Conservation (phyloP, 1,140 invertebrate genomes). For the Lucilia sericata region DNA sequence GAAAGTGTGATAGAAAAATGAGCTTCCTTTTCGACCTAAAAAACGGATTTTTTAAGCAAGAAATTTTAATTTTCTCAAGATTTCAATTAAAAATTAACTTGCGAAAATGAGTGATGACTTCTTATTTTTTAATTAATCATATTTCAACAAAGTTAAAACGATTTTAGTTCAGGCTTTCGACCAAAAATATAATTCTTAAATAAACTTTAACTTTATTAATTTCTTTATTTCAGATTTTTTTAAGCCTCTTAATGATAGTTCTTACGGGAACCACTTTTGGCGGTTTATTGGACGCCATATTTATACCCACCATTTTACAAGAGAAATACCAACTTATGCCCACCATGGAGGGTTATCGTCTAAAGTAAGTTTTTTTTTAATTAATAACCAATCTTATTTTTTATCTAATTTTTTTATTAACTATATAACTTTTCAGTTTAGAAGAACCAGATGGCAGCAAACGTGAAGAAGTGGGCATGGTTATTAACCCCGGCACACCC, state of each 20-base stretch:
- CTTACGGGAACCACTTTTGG: conserved; percentile 55
- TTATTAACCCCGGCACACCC: conserved; percentile 62
- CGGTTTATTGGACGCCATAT: conserved; percentile 54
- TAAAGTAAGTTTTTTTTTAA: conserved; percentile 51
- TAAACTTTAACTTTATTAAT: too few species aligned
- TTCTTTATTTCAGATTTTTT: conserved; percentile 51
- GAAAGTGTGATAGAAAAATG: too few species aligned
- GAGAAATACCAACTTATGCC: conserved; percentile 52
- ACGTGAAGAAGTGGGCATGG: conserved; percentile 62
- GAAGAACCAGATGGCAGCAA: conserved; percentile 63
- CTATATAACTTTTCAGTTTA: conserved; percentile 46
- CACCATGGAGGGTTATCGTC: conserved; percentile 60
- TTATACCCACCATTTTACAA: conserved; percentile 49
- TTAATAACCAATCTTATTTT: neutral
- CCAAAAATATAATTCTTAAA: too few species aligned
- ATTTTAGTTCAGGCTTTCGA: too few species aligned
- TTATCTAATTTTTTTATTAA: neutral
- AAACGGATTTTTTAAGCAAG: too few species aligned
- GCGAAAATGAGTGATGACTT: too few species aligned
- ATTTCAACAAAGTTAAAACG: too few species aligned
- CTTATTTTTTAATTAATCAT: too few species aligned
- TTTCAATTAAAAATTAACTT: too few species aligned
- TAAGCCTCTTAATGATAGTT: conserved; percentile 55
- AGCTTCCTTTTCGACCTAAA: too few species aligned
- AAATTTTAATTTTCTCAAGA: too few species aligned